These are phyloP conservation scores for Tinea pellionella DNA, from an alignment of 2,888 invertebrate genomes.

Conservation along the genomic window DNA sequence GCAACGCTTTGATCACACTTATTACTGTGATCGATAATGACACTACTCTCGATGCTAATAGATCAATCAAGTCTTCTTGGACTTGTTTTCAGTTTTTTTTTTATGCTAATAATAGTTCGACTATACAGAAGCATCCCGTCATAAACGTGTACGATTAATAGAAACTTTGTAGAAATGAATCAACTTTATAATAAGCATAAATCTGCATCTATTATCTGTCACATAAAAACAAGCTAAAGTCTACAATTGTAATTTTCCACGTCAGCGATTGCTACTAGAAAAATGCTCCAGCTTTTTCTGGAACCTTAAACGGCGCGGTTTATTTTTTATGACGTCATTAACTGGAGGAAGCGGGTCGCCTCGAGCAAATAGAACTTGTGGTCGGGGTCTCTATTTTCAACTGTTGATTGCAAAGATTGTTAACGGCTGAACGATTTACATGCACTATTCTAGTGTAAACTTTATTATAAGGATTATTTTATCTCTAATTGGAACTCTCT, in stretches of 20 bases:
- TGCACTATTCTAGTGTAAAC: background rate
- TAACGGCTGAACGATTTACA: constrained; percentile 13
- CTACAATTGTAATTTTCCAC: constrained; percentile 51
- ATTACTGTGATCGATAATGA: background rate
- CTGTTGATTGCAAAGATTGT: constrained; percentile 39
- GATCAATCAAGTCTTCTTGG: background rate
- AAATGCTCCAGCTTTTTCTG: constrained; percentile 1
- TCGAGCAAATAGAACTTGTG: constrained; percentile 49
- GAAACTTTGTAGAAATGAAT: no score
- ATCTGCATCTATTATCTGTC: background rate
- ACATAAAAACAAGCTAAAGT: constrained; percentile 17
- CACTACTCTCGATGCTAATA: background rate
- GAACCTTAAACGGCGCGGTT: constrained; percentile 13
- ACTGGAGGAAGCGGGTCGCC: constrained; percentile 42
- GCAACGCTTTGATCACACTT: background rate
- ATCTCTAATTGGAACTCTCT: constrained; percentile 2
- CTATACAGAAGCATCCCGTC: no score
- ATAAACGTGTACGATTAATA: no score
- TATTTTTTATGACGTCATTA: constrained; percentile 60
- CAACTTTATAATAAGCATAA: background rate
- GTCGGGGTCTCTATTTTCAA: constrained; percentile 39
- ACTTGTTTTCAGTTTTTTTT: no score
- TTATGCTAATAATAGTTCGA: no score
- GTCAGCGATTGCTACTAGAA: constrained; percentile 35
- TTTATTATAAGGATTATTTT: no score